Evolutionary conservation across 1,140 invertebrate genomes (phyloP).

Genomic region (Drosophila subobscura): DNA sequence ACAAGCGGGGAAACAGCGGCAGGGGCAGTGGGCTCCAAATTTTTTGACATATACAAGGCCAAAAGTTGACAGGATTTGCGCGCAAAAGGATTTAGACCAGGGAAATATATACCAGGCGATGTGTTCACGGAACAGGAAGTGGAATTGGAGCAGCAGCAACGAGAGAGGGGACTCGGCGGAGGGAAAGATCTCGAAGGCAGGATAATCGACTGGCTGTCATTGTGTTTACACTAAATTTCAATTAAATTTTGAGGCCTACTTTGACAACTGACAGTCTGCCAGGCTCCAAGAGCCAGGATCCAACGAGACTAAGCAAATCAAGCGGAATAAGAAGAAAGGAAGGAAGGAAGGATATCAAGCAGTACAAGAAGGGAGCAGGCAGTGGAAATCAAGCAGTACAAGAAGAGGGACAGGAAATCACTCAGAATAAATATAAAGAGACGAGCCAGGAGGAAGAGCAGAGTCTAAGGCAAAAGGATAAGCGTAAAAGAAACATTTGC

Average conservation of each 20-base stretch:
- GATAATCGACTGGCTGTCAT: constrained; percentile 78
- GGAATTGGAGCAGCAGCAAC: constrained; percentile 27
- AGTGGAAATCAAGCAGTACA: neutral
- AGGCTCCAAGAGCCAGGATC: constrained; percentile 8
- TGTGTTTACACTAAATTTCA: constrained; percentile 82
- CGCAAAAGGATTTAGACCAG: constrained; percentile 58
- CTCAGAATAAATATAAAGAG: neutral
- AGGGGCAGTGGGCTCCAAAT: constrained; percentile 34
- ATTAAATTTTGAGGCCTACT: constrained; percentile 74
- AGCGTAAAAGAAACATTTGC: constrained; percentile 60
- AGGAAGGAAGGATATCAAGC: constrained; percentile 14
- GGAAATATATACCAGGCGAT: constrained; percentile 42
- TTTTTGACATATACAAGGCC: constrained; percentile 74
- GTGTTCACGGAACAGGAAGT: constrained; percentile 13
- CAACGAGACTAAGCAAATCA: constrained; percentile 31
- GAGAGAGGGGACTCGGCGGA: constrained; percentile 3
- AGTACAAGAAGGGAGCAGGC: neutral
- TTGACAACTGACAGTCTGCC: constrained; percentile 64
- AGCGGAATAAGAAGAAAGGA: constrained; percentile 6
- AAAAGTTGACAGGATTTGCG: constrained; percentile 72
- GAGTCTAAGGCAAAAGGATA: constrained; percentile 17
- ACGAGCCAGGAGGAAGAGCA: constrained; percentile 12
- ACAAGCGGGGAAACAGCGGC: neutral
- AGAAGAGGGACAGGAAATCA: constrained; percentile 18
- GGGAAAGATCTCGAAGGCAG: constrained; percentile 14